A percentile compares a stretch with the other conserved stretches of the same genome.
Evolutionary conservation across 2,888 invertebrate genomes (phyloP).

Genomic region (Hydroisotoma schaefferi): DNA sequence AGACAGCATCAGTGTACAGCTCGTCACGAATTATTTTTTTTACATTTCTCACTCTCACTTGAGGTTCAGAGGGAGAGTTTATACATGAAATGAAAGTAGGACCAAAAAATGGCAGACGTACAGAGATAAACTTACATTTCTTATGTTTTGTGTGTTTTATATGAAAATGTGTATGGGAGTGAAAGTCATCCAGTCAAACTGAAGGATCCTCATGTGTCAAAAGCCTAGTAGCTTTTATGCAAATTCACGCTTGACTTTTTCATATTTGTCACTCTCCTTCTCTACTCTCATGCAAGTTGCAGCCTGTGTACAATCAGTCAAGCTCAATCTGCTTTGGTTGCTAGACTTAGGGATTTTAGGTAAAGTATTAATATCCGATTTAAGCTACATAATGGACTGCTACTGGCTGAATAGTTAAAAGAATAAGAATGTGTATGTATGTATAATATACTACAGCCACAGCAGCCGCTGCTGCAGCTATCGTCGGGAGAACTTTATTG

Average conservation of each 20-base stretch:
- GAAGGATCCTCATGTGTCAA: slow-evolving; percentile 10
- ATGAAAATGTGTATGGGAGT: not conserved
- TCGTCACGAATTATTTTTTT: too few species aligned
- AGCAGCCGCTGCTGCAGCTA: too few species aligned
- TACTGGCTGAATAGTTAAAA: too few species aligned
- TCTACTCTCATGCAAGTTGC: not conserved
- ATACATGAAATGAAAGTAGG: not conserved
- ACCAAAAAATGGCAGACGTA: slow-evolving; percentile 7
- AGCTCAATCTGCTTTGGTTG: too few species aligned
- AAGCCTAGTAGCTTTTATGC: slow-evolving; percentile 3
- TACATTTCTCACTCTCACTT: not conserved
- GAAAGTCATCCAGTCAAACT: slow-evolving; percentile 10
- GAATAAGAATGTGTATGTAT: too few species aligned
- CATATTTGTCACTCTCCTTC: slow-evolving; percentile 9
- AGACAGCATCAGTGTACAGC: too few species aligned
- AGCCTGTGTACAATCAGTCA: too few species aligned
- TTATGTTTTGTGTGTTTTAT: not conserved
- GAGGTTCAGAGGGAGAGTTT: not conserved
- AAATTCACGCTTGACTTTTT: slow-evolving; percentile 13
- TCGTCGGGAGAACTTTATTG: too few species aligned
- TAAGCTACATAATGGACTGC: too few species aligned
- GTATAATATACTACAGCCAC: too few species aligned
- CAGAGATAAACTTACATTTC: not conserved
- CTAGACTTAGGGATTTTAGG: too few species aligned
- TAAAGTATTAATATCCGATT: too few species aligned